These are phyloP conservation scores for Odontothrips loti DNA, from an alignment of 2,888 invertebrate species.

Conservation along the genomic window DNA sequence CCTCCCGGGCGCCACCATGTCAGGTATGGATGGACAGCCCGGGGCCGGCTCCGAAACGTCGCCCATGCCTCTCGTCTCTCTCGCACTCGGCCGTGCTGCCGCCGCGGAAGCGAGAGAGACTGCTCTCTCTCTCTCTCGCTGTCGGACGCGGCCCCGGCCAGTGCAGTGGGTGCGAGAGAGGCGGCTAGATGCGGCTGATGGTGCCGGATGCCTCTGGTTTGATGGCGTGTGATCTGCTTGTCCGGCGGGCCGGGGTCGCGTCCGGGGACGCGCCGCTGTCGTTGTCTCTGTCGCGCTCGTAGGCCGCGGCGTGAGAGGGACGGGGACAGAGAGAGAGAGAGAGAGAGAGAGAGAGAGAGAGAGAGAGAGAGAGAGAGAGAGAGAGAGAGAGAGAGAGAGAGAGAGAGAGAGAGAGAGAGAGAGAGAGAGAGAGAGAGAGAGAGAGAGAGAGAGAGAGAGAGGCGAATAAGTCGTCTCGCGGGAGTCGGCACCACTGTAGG, in stretches of 20 bases:
- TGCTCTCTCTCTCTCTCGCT: no score
- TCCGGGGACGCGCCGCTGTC: neutral
- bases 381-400: neutral
- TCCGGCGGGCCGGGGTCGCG: neutral
- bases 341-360: no score
- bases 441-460: no score
- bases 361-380: neutral
- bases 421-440: neutral
- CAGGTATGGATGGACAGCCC: no score
- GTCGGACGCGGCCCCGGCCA: no score
- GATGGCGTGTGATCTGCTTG: conserved; percentile 9
- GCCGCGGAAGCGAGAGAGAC: no score
- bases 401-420: neutral
- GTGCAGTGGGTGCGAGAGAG: neutral
- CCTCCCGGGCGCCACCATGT: no score
- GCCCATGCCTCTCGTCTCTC: no score
- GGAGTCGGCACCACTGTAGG: neutral
- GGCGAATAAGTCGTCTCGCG: no score
- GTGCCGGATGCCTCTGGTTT: neutral
- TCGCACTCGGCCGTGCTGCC: no score
- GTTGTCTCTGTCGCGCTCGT: neutral
- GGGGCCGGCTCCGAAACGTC: no score
- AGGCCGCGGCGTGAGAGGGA: neutral
- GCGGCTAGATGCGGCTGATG: neutral
- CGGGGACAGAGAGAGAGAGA: neutral